These are phyloP conservation scores for Cercocebus atys DNA, from an alignment of 2,113 vertebrate genomes.

Conservation along the genomic window DNA sequence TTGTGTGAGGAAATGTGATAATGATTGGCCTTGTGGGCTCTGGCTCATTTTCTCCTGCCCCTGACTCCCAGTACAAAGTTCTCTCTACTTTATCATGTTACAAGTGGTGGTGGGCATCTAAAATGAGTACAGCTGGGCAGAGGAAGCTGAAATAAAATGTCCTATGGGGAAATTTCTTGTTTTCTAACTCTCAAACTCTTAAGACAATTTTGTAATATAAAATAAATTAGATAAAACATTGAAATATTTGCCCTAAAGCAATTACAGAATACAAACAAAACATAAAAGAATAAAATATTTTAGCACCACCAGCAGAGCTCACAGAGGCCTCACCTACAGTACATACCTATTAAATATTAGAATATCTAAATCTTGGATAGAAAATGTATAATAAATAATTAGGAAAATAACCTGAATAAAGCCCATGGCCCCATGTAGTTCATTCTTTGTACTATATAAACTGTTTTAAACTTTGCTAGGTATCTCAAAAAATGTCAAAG, in stretches of 20 bases:
- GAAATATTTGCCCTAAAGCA: slow-evolving; percentile 7
- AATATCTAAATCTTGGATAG: neutral
- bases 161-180: neutral
- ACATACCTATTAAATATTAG: neutral
- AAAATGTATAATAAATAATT: slow-evolving; percentile 31
- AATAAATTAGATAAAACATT: neutral
- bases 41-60: neutral
- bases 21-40: neutral
- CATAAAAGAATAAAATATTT: neutral
- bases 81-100: neutral
- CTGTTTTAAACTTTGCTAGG: neutral
- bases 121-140: neutral
- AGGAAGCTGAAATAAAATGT: neutral
- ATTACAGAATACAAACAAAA: slow-evolving; percentile 18
- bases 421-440: neutral
- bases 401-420: neutral
- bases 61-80: neutral
- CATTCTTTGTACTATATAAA: neutral
- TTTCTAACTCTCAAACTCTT: slow-evolving; percentile 18
- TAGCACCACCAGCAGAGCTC: neutral
- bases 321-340: neutral
- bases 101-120: neutral
- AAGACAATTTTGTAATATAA: slow-evolving; percentile 21
- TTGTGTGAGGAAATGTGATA: slow-evolving; percentile 43
- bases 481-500: slow-evolving; percentile 25